Evolutionary conservation across 1,140 invertebrate species (phyloP).

Genomic region (Drosophila mojavensis): DNA sequence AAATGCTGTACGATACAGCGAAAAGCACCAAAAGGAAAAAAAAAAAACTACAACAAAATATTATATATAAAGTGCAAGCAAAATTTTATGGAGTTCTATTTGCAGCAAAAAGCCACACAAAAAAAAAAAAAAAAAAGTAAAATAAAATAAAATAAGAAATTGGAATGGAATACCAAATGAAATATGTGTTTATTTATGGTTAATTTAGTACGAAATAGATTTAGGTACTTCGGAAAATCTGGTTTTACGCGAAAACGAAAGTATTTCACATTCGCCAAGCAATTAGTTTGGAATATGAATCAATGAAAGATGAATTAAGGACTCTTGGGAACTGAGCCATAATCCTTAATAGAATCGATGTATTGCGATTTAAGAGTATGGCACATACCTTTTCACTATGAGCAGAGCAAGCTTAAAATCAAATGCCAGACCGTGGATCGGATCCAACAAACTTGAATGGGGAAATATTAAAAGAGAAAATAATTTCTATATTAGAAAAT

Average conservation of each 20-base stretch:
- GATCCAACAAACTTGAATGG: too few relatives aligned
- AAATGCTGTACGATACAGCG: not conserved
- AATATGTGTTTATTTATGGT: constrained; percentile 31
- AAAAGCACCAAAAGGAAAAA: constrained; percentile 6
- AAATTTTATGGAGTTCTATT: constrained; percentile 18
- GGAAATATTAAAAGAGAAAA: too few relatives aligned
- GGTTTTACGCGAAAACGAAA: constrained; percentile 5
- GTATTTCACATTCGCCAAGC: not conserved
- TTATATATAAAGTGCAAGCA: constrained; percentile 11
- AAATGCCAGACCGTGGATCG: too few relatives aligned
- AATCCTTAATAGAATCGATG: too few relatives aligned
- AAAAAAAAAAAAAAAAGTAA: not conserved
- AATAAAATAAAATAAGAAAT: not conserved
- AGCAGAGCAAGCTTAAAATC: too few relatives aligned
- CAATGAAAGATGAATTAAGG: too few relatives aligned
- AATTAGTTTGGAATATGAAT: not conserved
- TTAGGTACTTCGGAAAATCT: not conserved
- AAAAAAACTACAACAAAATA: not conserved
- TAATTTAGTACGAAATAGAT: constrained; percentile 27
- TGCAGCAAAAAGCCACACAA: constrained; percentile 12
- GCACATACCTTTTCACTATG: too few relatives aligned
- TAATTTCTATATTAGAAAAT: too few relatives aligned
- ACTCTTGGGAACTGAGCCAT: too few relatives aligned
- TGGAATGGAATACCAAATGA: not conserved
- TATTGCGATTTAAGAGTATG: too few relatives aligned